These are phyloP conservation scores for Pseudobourletiella spinata DNA, from an alignment of 1,140 invertebrate genomes.

Conservation along the genomic window DNA sequence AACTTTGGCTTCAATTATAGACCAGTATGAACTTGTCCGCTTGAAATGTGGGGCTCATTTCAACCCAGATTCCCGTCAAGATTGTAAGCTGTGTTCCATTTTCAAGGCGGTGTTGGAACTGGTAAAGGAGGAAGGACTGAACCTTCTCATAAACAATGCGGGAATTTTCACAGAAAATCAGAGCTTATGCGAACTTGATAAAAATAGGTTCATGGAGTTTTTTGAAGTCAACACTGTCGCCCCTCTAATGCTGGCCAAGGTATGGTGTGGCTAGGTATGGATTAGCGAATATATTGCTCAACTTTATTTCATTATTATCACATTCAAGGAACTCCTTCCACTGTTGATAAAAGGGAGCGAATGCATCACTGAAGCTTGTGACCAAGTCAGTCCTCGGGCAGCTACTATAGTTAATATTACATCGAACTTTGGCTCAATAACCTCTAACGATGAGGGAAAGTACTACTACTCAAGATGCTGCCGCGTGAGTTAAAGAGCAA, in stretches of 20 bases:
- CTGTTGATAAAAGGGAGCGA: neutral
- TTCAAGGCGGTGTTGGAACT: neutral
- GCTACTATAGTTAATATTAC: neutral
- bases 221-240: neutral
- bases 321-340: neutral
- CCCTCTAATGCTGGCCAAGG: neutral
- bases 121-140: neutral
- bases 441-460: neutral
- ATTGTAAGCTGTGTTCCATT: neutral
- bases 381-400: neutral
- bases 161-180: constrained; percentile 4
- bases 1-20: too few relatives aligned
- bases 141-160: neutral
- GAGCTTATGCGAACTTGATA: neutral
- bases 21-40: too few relatives aligned
- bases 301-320: neutral
- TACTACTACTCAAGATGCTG: neutral
- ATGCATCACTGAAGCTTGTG: neutral
- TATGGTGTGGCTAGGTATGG: neutral
- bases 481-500: neutral
- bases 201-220: neutral
- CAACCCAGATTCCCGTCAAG: neutral
- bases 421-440: neutral
- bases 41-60: too few relatives aligned
- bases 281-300: neutral